Percentiles rank a stretch among this genome's conserved stretches.
phyloP scores from a whole-genome alignment of 1,140 invertebrate species.

The Nasonia vitripennis region DNA sequence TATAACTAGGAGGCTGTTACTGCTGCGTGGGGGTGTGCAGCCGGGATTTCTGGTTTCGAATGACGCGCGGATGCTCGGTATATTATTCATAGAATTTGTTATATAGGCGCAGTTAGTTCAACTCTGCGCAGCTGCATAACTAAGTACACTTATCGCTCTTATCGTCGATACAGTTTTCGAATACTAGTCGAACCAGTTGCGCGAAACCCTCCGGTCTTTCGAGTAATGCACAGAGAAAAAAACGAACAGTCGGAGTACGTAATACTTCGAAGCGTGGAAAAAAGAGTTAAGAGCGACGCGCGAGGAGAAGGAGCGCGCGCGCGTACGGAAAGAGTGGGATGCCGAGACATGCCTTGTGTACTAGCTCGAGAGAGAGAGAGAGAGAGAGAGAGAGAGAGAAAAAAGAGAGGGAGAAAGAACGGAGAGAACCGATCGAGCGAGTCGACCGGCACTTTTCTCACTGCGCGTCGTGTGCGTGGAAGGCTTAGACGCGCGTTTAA shows the following conservation, averaged over 20 bases:
- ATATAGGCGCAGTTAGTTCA: too few species aligned
- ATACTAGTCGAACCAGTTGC: not conserved
- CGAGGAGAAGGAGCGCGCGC: not conserved
- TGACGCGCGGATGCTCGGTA: not conserved
- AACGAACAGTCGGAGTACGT: not conserved
- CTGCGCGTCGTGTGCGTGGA: not conserved
- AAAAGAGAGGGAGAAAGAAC: constrained; percentile 4
- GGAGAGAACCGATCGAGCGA: constrained; percentile 45
- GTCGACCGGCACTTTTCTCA: constrained; percentile 53
- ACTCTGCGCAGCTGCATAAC: too few species aligned
- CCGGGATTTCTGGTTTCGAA: not conserved
- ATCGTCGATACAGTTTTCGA: not conserved
- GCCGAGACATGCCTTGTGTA: not conserved
- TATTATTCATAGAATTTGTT: too few species aligned
- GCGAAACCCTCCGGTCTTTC: too few species aligned
- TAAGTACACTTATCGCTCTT: not conserved
- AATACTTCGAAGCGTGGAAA: not conserved
- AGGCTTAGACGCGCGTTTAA: not conserved
- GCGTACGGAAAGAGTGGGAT: not conserved
- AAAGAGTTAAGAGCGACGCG: not conserved
- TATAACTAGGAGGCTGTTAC: too few species aligned
- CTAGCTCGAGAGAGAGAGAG: constrained; percentile 6
- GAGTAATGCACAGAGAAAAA: not conserved
- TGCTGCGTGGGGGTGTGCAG: too few species aligned
- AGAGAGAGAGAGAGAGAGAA: not conserved